A percentile compares a stretch with the other conserved stretches of the same genome.
These are phyloP conservation scores for Venusia cambrica DNA, from an alignment of 2,888 invertebrate species.

Conservation along the genomic window DNA sequence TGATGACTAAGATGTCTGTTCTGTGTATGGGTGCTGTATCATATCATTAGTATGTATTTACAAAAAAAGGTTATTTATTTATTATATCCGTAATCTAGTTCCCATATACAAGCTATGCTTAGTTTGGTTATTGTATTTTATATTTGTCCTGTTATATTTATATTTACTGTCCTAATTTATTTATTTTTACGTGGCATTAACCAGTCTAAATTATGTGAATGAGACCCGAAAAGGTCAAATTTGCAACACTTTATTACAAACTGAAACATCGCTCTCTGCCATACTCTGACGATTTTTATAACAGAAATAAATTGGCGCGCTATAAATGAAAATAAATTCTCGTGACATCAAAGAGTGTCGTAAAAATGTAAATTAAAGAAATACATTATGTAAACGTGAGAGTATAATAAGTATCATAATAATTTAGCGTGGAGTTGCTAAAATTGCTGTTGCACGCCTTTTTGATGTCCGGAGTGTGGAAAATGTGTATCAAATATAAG, in stretches of 20 bases:
- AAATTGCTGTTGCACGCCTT: constrained; percentile 20
- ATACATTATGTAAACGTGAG: constrained; percentile 26
- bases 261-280: not conserved
- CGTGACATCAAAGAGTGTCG: constrained; percentile 25
- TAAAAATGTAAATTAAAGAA: constrained; percentile 32
- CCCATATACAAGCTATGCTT: too few species aligned
- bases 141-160: too few species aligned
- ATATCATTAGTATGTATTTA: too few species aligned
- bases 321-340: constrained; percentile 18
- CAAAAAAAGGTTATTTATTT: too few species aligned
- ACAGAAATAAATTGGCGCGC: constrained; percentile 13
- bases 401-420: constrained; percentile 25
- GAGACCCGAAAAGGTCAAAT: not conserved
- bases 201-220: too few species aligned
- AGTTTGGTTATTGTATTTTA: too few species aligned
- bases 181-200: too few species aligned
- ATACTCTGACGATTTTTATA: constrained; percentile 3
- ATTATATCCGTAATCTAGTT: too few species aligned
- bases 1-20: too few species aligned
- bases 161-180: too few species aligned
- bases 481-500: too few species aligned
- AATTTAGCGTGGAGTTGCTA: constrained; percentile 19
- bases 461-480: constrained; percentile 23
- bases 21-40: too few species aligned
- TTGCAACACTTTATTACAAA: constrained; percentile 1